These are phyloP conservation scores for Julus scanicus DNA, from an alignment of 2,888 invertebrate genomes.

Conservation along the genomic window DNA sequence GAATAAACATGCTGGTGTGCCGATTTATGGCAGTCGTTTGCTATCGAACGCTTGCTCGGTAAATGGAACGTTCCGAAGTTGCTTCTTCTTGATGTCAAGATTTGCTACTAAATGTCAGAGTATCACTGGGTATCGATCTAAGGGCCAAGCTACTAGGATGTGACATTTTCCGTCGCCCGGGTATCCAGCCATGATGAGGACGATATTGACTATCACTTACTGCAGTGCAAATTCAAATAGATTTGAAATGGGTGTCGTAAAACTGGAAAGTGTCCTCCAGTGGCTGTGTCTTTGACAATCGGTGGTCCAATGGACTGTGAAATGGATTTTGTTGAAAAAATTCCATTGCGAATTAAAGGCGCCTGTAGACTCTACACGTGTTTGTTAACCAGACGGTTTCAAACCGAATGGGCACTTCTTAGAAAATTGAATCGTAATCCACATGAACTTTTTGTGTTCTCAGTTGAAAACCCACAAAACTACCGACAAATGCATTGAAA, in stretches of 20 bases:
- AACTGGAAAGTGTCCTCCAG: background rate
- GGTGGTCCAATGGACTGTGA: background rate
- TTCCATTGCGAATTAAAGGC: background rate
- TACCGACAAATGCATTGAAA: too few species aligned
- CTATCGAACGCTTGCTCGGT: background rate
- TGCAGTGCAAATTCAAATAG: background rate
- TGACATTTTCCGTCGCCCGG: background rate
- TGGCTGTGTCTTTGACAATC: background rate
- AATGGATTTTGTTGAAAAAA: background rate
- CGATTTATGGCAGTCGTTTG: background rate
- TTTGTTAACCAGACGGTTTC: too few species aligned
- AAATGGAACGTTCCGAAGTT: slow-evolving; percentile 5
- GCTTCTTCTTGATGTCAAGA: background rate
- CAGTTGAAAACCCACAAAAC: too few species aligned
- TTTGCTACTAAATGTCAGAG: background rate
- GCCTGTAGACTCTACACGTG: background rate
- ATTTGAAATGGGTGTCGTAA: background rate
- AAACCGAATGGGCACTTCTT: too few species aligned
- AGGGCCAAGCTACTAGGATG: background rate
- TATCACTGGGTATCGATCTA: slow-evolving; percentile 32
- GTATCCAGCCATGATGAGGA: background rate
- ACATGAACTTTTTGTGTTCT: too few species aligned
- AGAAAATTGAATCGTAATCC: too few species aligned
- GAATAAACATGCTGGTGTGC: background rate
- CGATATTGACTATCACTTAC: background rate